Evolutionary conservation across 53 echinoderm and acorn worm species (phyloP), one percentile per base, ranked within the genome.

Genomic region (Holothuria scabra): DNA sequence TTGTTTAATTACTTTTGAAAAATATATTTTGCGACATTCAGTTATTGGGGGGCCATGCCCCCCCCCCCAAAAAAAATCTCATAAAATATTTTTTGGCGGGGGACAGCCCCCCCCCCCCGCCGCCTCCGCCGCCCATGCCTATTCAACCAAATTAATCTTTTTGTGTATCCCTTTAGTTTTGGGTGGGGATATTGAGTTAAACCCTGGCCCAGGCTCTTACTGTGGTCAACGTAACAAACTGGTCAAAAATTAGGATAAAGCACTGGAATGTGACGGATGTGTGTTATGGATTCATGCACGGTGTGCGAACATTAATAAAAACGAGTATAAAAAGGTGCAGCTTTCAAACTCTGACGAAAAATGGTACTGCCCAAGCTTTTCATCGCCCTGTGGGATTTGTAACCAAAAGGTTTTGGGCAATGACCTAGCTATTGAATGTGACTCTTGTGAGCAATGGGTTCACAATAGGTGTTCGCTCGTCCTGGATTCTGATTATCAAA

Each of bases 291-390:
- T 62, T 62, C 62, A 62, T 28, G 33, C 33, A 66, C 26, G 66
- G 28, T 66, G 66, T 66, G 66, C 29, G 28, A 33, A 66, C 33
- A 66, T 66, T 66, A 33, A 66, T 13, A 66, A 66, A 21, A 8
- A 66, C 14, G 66, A 33, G 66, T 12, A 66, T 66, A 66, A 66
- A 66, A 66, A 3, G 33, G 25, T 66, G 33, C 66, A 66, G 33
- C 29, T 66, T 30, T 66, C 66, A 66, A 66, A 66, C 35, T 33
- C 66, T 29, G 66, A 66, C 18, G 66, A 66, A 1, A 66, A 66
- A 66, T 66, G 66, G 66, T 66, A 30, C 31, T 66, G 66, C 66
- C 66, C 66, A 18, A 66, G 66, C 33, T 66, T 28, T 66, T 66
- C 66, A 29, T 66, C 66, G 30, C 66, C 66, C 26, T 61, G 61